phyloP scores from a whole-genome alignment of 2,888 invertebrate genomes.

The Ernsta delagoae region DNA sequence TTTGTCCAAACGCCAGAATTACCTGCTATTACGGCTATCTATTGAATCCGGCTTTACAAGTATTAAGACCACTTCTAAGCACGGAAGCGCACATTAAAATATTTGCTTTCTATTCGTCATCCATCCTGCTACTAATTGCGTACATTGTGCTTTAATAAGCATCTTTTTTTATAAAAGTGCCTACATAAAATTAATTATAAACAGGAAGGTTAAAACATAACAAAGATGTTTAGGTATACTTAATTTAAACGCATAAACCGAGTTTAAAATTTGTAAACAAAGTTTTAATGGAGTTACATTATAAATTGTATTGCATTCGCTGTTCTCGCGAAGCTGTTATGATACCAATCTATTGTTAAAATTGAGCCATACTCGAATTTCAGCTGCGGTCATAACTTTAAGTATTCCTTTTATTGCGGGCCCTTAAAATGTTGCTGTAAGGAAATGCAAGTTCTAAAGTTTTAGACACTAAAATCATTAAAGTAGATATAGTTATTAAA shows the following conservation, averaged over 20 bases:
- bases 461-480: background rate
- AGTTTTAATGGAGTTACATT: conserved; percentile 14
- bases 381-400: conserved; percentile 20
- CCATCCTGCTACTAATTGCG: too few species aligned
- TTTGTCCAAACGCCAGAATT: too few species aligned
- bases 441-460: background rate
- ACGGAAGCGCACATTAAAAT: too few species aligned
- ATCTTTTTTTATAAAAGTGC: too few species aligned
- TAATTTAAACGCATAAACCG: background rate
- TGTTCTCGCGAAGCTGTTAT: conserved; percentile 11
- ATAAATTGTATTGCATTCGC: conserved; percentile 21
- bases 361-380: conserved; percentile 19
- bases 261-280: conserved; percentile 10
- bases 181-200: background rate
- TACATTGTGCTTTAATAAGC: too few species aligned
- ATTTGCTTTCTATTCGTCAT: too few species aligned
- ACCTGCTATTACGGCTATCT: too few species aligned
- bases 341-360: conserved; percentile 29
- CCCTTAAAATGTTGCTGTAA: conserved; percentile 20
- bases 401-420: conserved; percentile 26
- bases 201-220: background rate
- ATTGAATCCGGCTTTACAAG: too few species aligned
- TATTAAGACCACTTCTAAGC: too few species aligned
- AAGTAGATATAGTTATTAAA: too few species aligned
- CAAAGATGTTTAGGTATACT: background rate